A percentile compares a stretch with the other conserved stretches of the same genome.
Evolutionary conservation across 2,797 vertebrate genomes (phyloP).

Genomic region (Pseudotriccus pelzelni): DNA sequence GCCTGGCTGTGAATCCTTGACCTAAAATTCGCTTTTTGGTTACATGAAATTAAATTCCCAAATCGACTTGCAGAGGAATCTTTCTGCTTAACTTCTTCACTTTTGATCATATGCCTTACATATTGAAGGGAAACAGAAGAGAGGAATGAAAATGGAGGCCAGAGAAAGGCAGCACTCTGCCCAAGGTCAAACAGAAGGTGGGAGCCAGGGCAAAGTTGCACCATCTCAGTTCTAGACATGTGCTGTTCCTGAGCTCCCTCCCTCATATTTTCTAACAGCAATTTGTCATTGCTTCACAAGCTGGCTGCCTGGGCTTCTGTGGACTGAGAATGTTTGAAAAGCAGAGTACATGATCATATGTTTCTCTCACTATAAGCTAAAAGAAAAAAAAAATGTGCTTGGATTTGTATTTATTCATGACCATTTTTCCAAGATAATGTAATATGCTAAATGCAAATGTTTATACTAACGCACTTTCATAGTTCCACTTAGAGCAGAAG

Average conservation of each 20-base stretch:
- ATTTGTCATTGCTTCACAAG: not conserved
- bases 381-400: not conserved
- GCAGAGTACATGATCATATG: not conserved
- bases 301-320: not conserved
- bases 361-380: not conserved
- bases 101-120: not conserved
- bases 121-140: not conserved
- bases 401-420: not conserved
- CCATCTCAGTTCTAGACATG: not conserved
- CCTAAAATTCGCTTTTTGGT: not conserved
- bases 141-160: not conserved
- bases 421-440: not conserved
- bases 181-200: not conserved
- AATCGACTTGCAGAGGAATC: not conserved
- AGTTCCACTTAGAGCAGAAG: not conserved
- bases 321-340: not conserved
- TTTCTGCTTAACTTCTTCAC: not conserved
- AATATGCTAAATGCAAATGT: not conserved
- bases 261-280: not conserved
- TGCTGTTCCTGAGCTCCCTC: not conserved
- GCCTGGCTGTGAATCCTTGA: not conserved
- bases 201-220: not conserved
- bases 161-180: not conserved
- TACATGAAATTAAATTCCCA: not conserved
- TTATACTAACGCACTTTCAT: not conserved